These are phyloP conservation scores for Octopus bimaculoides DNA, from an alignment of 1,140 invertebrate species.

Conservation along the genomic window DNA sequence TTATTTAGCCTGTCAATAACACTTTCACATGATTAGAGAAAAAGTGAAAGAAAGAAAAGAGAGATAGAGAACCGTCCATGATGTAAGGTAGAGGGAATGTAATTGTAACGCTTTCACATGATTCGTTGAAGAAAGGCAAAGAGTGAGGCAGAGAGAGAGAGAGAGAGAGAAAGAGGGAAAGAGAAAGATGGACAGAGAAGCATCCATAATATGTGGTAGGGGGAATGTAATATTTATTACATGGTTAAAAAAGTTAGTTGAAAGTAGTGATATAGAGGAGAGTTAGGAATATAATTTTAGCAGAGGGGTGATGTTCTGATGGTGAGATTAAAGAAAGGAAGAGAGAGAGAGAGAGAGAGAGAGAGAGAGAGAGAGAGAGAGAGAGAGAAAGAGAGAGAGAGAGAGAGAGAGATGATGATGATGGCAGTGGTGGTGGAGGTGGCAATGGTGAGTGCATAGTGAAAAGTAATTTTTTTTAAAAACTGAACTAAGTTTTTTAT, in stretches of 20 bases:
- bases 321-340: background rate
- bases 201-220: too few species aligned
- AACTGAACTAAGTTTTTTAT: too few species aligned
- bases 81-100: too few species aligned
- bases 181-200: slow-evolving; percentile 83
- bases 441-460: background rate
- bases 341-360: slow-evolving; percentile 8
- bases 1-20: too few species aligned
- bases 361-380: background rate
- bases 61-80: too few species aligned
- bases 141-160: slow-evolving; percentile 72
- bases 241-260: background rate
- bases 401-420: background rate
- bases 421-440: background rate
- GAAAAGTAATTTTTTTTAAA: background rate
- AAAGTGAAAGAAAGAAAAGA: too few species aligned
- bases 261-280: background rate
- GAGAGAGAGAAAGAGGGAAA: slow-evolving; percentile 93
- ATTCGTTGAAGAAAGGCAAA: slow-evolving; percentile 75
- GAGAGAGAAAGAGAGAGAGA: slow-evolving; percentile 1
- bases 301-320: background rate
- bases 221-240: background rate
- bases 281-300: background rate
- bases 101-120: too few species aligned
- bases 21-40: too few species aligned